Base-by-base conservation (phyloP, 2,888 invertebrate genomes). In the Lasioglossum lativentre region DNA sequence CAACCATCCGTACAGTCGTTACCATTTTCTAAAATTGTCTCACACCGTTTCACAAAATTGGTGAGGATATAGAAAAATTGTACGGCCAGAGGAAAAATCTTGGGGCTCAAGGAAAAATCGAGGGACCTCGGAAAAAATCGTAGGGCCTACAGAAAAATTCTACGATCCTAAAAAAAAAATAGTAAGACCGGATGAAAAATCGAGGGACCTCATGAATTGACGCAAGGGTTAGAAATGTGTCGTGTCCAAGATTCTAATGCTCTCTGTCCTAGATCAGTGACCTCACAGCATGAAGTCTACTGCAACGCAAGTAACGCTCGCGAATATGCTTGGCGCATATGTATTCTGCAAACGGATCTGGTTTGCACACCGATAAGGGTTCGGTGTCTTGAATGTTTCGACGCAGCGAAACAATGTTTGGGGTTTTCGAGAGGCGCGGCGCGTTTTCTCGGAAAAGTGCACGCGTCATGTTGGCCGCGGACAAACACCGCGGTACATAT, bases 401-500 rank as follows among this genome's bases (percentile, higher is more conserved):
- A 45, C 66, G 30, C 34, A 59, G 30, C 34, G 66, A 34, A 38
- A 38, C 38, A 34, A 38, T 23, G 66, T 63, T 63, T 19, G 63
- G 63, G 30, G 63, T 63, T 30, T 16, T 30, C 63, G 8, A 30
- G 34, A 34, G n/a, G n/a, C n/a, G 68, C 38, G 38, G 38, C 23
- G 23, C n/a, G 63, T 70, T 66, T 72, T 27, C 63, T 47, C 66
- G 45, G 27, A 68, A 85, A 81, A 81, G 68, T 76, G 80, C 78
- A 73, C 59, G 59, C 85, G 47, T 71, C 73, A 78, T 73, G 78
- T 78, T 78, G 73, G 72, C 72, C 30, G 47, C 34, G 66, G 47
- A 75, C 75, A 85, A 86, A 85, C 75, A 85, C 71, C 71, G 70
- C 27, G 71, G 52, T 38, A 52, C 56, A 82, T 82, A 86, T 86